Conservation (phyloP, 2,888 invertebrate species). For the Pasiphila rectangulata region DNA sequence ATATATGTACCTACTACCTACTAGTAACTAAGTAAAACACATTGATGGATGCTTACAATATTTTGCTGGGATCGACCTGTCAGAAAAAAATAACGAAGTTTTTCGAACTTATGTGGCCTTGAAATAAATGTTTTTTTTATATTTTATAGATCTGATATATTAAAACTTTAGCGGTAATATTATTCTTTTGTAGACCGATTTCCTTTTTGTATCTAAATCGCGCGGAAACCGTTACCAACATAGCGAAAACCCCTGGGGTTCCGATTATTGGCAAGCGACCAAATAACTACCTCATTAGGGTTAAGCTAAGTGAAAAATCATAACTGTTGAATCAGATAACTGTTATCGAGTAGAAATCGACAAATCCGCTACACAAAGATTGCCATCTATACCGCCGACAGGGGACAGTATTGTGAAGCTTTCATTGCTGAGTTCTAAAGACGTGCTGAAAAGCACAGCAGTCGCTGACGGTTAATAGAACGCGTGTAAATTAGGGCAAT, state of each 20-base stretch:
- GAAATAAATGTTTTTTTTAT: too few species aligned
- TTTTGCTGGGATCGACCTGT: too few species aligned
- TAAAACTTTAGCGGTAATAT: too few species aligned
- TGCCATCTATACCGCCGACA: not conserved
- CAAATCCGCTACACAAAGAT: constrained; percentile 23
- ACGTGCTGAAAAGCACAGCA: constrained; percentile 19
- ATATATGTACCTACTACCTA: too few species aligned
- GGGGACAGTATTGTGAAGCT: constrained; percentile 42
- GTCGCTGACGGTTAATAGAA: constrained; percentile 13
- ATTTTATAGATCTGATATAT: too few species aligned
- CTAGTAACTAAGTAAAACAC: too few species aligned
- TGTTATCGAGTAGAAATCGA: constrained; percentile 38
- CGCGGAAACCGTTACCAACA: not conserved
- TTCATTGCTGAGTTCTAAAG: constrained; percentile 40
- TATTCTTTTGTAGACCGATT: too few species aligned
- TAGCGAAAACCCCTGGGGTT: not conserved
- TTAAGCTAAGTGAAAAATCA: constrained; percentile 16
- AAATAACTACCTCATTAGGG: constrained; percentile 10
- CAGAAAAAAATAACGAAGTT: too few species aligned
- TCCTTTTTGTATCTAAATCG: too few species aligned
- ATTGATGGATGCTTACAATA: too few species aligned
- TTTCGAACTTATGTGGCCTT: too few species aligned
- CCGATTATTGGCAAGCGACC: not conserved
- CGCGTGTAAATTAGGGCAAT: not conserved
- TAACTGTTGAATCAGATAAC: constrained; percentile 16